Base-by-base conservation (phyloP, 1,140 invertebrate genomes). In the Drosophila azteca region DNA sequence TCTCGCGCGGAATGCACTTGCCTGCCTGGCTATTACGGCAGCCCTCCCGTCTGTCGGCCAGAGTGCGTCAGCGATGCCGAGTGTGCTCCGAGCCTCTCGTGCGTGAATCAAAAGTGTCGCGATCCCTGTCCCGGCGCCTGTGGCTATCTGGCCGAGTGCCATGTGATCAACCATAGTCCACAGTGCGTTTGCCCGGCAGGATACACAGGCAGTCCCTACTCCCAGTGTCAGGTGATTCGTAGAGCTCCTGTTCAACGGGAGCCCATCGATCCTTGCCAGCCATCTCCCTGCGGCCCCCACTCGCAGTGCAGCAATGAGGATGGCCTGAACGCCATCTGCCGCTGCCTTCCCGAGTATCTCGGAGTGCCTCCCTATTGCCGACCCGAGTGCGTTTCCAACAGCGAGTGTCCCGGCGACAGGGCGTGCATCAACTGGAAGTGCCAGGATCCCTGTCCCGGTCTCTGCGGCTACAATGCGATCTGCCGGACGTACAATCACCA, bases 131-230 rank as follows among this genome's bases (percentile, higher is more conserved):
- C 93, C 1, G 93, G 93, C 0, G 93, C 93, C 0, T 93, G 90
- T 53, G 90, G 96, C 3, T 71, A 94, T 11, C 95, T 96, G 73
- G 96, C 96, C 1, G 93, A 95, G 52, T 97, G 96, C 71, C 93
- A 95, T 77, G 96, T 96, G 1, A 93, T 96, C 4, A 96, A 96
- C 66, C 96, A 97, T 77, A 96, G 95, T 88, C 96, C 96, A 0
- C 95, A 96, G 44, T 97, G 96, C 83, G 95, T 94, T 61, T 96
- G 95, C 74, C 93, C 94, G 9, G 79, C 90, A 52, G 95, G 95
- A 31, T 95, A 94, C 73, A 95, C 94, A 2, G 96, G 96, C 53
- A 91, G 79, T 94, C 95, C 96, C 4, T 96, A 96, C 77, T 91
- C 93, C 2, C 93, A 92, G 50, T 97, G 97, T 82, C 94, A 94